Percentiles rank a stretch among this genome's conserved stretches.
These are phyloP conservation scores for Odontocolon sp. DNA, from an alignment of 2,888 invertebrate species.

Conservation along the genomic window DNA sequence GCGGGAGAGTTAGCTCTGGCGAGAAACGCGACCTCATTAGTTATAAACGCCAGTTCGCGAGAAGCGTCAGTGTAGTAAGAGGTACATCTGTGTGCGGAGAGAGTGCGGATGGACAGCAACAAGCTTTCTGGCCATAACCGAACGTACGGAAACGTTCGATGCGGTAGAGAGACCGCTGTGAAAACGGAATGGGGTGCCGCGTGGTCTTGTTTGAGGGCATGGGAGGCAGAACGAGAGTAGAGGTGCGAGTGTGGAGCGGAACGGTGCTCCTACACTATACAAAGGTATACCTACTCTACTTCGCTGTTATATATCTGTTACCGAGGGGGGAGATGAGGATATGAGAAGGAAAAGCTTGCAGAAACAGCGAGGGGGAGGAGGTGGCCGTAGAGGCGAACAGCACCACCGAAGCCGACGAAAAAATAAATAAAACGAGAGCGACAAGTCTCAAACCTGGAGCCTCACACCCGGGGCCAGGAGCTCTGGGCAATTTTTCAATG, in stretches of 20 bases:
- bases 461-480: slow-evolving; percentile 59
- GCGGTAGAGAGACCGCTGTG: slow-evolving; percentile 13
- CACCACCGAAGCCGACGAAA: slow-evolving; percentile 41
- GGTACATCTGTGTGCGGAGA: not conserved
- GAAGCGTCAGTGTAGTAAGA: not conserved
- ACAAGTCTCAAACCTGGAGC: slow-evolving; percentile 72
- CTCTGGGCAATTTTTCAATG: slow-evolving; percentile 78
- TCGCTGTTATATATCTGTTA: slow-evolving; percentile 36
- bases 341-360: slow-evolving; percentile 44
- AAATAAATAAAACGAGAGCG: slow-evolving; percentile 62
- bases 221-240: slow-evolving; percentile 31
- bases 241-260: slow-evolving; percentile 28
- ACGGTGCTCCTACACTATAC: not conserved
- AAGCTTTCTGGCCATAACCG: slow-evolving; percentile 35
- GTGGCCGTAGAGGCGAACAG: slow-evolving; percentile 26
- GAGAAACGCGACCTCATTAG: slow-evolving; percentile 56
- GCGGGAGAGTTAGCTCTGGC: slow-evolving; percentile 40
- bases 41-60: slow-evolving; percentile 46
- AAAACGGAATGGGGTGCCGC: slow-evolving; percentile 11
- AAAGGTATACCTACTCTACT: slow-evolving; percentile 19
- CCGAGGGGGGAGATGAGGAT: slow-evolving; percentile 10
- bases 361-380: no score
- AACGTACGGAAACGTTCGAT: slow-evolving; percentile 20
- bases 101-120: slow-evolving; percentile 20
- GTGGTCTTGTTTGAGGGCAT: slow-evolving; percentile 42